Conservation (phyloP, 2,113 vertebrate genomes). For the Centropristis striata region DNA sequence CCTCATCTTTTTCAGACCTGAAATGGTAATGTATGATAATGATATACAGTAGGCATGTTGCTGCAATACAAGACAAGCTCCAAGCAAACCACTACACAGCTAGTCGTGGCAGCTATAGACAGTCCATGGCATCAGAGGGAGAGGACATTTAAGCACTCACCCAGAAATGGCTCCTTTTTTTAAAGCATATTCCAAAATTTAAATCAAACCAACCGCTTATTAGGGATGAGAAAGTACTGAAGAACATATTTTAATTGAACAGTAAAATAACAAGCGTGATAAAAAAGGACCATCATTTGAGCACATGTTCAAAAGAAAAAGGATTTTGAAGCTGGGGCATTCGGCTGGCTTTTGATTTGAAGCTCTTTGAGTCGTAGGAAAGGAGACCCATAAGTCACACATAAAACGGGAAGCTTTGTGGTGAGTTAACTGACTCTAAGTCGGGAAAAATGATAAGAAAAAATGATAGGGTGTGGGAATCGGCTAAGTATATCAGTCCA, state of each 20-base stretch:
- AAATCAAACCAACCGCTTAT: constrained; percentile 8
- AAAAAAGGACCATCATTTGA: constrained; percentile 37
- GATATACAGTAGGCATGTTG: constrained; percentile 54
- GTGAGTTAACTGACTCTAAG: constrained; percentile 25
- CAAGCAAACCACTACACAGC: constrained; percentile 43
- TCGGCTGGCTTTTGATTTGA: constrained; percentile 41
- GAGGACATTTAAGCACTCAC: constrained; percentile 21
- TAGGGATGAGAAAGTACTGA: constrained; percentile 11
- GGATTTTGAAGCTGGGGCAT: not conserved
- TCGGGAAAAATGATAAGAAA: constrained; percentile 12
- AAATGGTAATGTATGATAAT: constrained; percentile 74
- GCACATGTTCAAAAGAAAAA: constrained; percentile 23
- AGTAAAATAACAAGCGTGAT: constrained; percentile 32
- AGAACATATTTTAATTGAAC: constrained; percentile 38
- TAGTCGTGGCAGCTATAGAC: not conserved
- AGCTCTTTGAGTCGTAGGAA: constrained; percentile 23
- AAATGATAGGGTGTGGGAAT: constrained; percentile 39
- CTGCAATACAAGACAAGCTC: constrained; percentile 52
- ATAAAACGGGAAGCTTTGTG: constrained; percentile 39
- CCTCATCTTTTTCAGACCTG: constrained; percentile 38
- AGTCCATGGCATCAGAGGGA: constrained; percentile 1
- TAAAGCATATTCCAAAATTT: not conserved
- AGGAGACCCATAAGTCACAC: constrained; percentile 27
- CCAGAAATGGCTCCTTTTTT: constrained; percentile 28
- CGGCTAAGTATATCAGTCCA: constrained; percentile 8